Evolutionary conservation across 2,888 invertebrate species (phyloP).

Genomic region (Pardosa pseudoannulata): DNA sequence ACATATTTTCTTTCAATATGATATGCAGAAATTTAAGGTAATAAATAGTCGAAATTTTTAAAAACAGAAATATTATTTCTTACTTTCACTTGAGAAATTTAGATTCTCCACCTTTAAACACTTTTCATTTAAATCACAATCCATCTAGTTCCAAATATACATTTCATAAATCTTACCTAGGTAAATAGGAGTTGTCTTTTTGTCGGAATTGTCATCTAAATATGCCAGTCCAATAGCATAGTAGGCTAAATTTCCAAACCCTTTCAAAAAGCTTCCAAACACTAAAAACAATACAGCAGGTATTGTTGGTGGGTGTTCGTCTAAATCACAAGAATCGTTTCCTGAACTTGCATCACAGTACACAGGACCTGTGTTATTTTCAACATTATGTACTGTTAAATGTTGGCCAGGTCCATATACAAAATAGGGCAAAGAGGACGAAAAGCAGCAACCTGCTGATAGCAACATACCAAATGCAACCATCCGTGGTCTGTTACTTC

Average conservation of each 20-base stretch:
- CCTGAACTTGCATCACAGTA: slow-evolving; percentile 1
- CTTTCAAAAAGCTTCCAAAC: slow-evolving; percentile 84
- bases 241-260: slow-evolving; percentile 83
- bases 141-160: too few species aligned
- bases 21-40: too few species aligned
- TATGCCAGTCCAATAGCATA: slow-evolving; percentile 84
- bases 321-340: slow-evolving; percentile 25
- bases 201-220: slow-evolving; percentile 84
- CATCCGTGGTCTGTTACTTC: slow-evolving; percentile 68
- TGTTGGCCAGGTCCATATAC: slow-evolving; percentile 72
- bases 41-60: too few species aligned
- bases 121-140: too few species aligned
- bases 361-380: slow-evolving; percentile 27
- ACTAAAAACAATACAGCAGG: slow-evolving; percentile 82
- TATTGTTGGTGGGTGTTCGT: slow-evolving; percentile 74
- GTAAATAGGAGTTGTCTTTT: slow-evolving; percentile 82
- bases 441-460: slow-evolving; percentile 61
- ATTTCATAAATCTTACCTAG: slow-evolving; percentile 82
- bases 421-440: slow-evolving; percentile 70
- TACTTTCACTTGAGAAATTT: too few species aligned
- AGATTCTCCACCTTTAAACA: too few species aligned
- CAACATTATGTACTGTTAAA: slow-evolving; percentile 6
- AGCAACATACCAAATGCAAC: slow-evolving; percentile 68
- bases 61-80: too few species aligned
- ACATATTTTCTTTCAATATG: too few species aligned